Conservation (phyloP, 2,113 vertebrate genomes). For the Riparia riparia region DNA sequence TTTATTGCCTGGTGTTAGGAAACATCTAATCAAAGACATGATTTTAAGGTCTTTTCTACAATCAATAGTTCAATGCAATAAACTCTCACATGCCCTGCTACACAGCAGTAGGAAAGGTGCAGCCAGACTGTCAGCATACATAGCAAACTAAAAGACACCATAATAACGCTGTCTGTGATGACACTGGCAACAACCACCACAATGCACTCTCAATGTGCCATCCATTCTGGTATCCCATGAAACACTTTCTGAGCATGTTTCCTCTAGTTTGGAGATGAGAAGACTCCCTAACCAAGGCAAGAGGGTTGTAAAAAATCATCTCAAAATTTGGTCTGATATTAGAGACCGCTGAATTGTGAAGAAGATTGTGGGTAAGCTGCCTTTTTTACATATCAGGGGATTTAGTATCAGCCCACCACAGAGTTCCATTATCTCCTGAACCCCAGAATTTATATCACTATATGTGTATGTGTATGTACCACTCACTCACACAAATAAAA, state of each 20-base stretch:
- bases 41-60: neutral
- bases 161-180: neutral
- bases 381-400: neutral
- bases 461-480: neutral
- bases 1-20: neutral
- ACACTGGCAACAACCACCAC: neutral
- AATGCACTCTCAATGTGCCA: neutral
- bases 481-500: neutral
- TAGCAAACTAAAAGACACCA: fast-evolving
- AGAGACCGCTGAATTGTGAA: neutral
- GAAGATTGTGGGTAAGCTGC: neutral
- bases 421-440: neutral
- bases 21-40: neutral
- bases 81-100: neutral
- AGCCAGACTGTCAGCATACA: neutral
- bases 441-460: neutral
- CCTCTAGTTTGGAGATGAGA: neutral
- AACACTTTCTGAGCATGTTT: neutral
- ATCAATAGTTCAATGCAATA: neutral
- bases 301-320: fast-evolving
- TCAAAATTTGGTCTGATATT: neutral
- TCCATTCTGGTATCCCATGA: neutral
- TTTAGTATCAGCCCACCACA: neutral
- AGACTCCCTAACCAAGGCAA: neutral
- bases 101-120: neutral